Conservation (phyloP, 2,888 invertebrate genomes). For the Gymnocheta viridis region DNA sequence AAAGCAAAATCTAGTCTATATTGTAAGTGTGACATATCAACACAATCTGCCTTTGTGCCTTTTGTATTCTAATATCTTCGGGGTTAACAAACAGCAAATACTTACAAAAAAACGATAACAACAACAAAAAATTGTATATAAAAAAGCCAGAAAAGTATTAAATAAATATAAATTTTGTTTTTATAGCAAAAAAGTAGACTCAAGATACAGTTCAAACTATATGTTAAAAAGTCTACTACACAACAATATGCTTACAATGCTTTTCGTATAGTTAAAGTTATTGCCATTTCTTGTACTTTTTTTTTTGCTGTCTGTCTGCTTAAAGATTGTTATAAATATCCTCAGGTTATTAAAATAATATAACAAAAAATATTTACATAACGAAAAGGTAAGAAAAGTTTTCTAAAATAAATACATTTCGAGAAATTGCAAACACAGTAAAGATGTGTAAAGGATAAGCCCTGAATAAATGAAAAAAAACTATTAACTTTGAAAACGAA, state of each 20-base stretch:
- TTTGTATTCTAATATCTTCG: slow-evolving; percentile 64
- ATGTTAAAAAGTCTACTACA: neutral
- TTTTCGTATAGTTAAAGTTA: neutral
- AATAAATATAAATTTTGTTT: slow-evolving; percentile 35
- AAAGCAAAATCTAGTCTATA: slow-evolving; percentile 38
- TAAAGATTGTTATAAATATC: slow-evolving; percentile 60
- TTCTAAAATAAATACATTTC: neutral
- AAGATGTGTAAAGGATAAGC: neutral
- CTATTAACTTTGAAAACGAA: neutral
- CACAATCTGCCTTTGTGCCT: slow-evolving; percentile 58
- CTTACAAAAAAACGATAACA: slow-evolving; percentile 23
- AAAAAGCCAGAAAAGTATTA: neutral
- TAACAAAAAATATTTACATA: slow-evolving; percentile 46
- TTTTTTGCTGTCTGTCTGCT: slow-evolving; percentile 26
- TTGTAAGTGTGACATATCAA: slow-evolving; percentile 65
- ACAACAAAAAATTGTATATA: neutral
- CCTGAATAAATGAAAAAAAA: neutral
- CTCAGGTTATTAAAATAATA: slow-evolving; percentile 45
- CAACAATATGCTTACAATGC: neutral
- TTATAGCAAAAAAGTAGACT: neutral
- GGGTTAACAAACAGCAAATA: slow-evolving; percentile 65
- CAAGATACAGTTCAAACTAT: neutral
- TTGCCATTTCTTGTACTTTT: neutral
- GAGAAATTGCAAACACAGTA: neutral
- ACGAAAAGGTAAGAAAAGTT: slow-evolving; percentile 40